Base-by-base conservation (phyloP, 2,797 vertebrate species). In the Antrozous pallidus region DNA sequence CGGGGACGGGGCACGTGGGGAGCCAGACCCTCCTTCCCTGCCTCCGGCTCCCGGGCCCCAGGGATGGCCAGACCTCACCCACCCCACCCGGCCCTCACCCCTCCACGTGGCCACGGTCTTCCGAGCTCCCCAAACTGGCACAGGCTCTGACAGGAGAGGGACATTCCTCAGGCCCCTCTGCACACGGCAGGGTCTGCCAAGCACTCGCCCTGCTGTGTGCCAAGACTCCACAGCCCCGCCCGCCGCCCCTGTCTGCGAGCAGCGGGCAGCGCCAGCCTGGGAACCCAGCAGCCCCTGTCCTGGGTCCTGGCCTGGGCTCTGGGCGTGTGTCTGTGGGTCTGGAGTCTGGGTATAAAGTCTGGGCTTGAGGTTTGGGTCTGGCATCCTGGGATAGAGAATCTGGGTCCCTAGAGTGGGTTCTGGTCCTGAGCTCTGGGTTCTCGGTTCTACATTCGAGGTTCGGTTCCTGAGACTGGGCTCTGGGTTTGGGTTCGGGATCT, bases 1-100 rank as follows among this genome's bases (percentile, higher is more conserved):
- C 74, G 47, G 77, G 96, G 58, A 74, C 16, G n/a, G 87, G 80
- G 93, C 89, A 90, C 33, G 18, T 94, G 95, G 83, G 81, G 47
- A 91, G 47, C 54, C 69, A 8, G 63, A 83, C 83, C 54, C 79
- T 61, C n/a, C 70, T 87, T n/a, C 80, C 20, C 65, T 78, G 83
- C 51, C 49, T 86, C 85, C 77, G 77, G 71, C 45, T 92, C 28
- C 78, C 42, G 69, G 92, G n/a, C 88, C 45, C 73, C 24, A 61
- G 83, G 91, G 67, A 88, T 38, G 45, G 70, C 49, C n/a, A 73
- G 80, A 20, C 75, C 83, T 82, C 61, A 38, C 31, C 71, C 70
- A 11, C 31, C 33, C 69, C 28, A 31, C 69, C 28, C 77, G 42
- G 51, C 51, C 40, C 8, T 38, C 8, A 5, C 9, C 75, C 49